These are phyloP conservation scores for Engraulis encrasicolus DNA, from an alignment of 2,113 vertebrate species.

Conservation along the genomic window DNA sequence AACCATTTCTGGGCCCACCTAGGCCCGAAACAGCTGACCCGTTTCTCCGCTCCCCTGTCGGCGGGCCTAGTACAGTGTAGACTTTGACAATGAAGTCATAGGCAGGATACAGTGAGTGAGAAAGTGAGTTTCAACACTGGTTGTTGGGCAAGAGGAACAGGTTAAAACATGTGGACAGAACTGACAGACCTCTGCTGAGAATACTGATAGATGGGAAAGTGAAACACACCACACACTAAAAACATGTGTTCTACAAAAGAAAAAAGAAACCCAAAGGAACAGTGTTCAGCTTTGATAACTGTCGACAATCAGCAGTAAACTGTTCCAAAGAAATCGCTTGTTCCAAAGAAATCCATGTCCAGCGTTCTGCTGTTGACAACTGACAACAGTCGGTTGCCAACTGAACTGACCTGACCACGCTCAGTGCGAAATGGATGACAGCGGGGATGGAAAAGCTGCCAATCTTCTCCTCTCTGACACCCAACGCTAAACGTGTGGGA, in stretches of 20 bases:
- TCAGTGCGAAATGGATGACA: constrained; percentile 26
- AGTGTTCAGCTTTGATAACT: background rate
- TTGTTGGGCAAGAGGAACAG: background rate
- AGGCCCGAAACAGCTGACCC: too few relatives aligned
- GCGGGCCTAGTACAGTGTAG: too few relatives aligned
- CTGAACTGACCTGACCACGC: too few relatives aligned
- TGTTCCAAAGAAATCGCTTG: too few relatives aligned
- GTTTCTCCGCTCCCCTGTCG: too few relatives aligned
- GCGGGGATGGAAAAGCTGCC: constrained; percentile 13
- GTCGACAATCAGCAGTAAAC: too few relatives aligned
- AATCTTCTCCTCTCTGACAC: background rate
- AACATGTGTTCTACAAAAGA: background rate
- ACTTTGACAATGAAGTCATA: background rate
- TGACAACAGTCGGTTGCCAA: background rate
- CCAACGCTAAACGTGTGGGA: constrained; percentile 4
- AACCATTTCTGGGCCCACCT: too few relatives aligned
- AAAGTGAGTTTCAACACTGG: background rate
- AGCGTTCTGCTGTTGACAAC: too few relatives aligned
- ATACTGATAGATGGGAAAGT: background rate
- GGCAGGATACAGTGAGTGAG: background rate
- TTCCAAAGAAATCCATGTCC: too few relatives aligned
- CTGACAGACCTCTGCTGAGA: background rate
- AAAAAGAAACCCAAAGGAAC: too few relatives aligned
- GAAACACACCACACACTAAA: background rate
- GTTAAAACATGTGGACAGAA: constrained; percentile 15